Base-by-base conservation (phyloP, 2,888 invertebrate genomes). In the Eudemis profundana region DNA sequence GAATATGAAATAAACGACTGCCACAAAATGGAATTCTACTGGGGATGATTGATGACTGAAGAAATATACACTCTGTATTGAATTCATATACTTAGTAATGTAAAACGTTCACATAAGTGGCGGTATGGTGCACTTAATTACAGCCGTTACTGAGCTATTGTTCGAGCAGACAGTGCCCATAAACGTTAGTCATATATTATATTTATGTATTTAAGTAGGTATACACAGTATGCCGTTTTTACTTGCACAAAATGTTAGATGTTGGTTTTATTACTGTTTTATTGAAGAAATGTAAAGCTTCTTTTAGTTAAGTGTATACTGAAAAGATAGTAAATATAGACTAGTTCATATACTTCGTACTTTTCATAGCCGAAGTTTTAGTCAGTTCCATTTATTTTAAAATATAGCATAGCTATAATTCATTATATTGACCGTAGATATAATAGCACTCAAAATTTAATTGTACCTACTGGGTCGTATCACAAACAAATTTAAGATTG, bases 101-200 rank as follows among this genome's bases (percentile, higher is more conserved):
- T 65, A 51, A 72, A 79, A 82, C 78, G 74, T 72, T 84, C 81
- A 81, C 78, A 74, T 75, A 77, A 77, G 57, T 86, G 85, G 85
- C 81, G 76, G 85, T 87, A 89, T 87, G 76, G 85, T 87, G 90
- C 89, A 90, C 90, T 86, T 88, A 87, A 84, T 72, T 78, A 67
- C 77, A 15, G 49, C 29, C 15, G 44, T 38, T 29, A 33, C 29
- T 49, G 15, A 40, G 33, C 33, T 7, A 44, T 19, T 19, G 23
- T 5, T 49, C 17, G 33, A 47, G 38, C 8, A 21, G n/a, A 38
- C 29, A 29, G 54, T 49, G 29, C 56, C 49, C 47, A 46, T 54
- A 51, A 5, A 44, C 27, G 40, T 56, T 51, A 68, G 27, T 47
- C 61, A 61, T 56, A 54, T 42, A 49, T 61, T 33, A 2, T 33